Evolutionary conservation across 2,113 vertebrate genomes (phyloP), one percentile per base, ranked within the genome.

Genomic region (Pleuronectes platessa): DNA sequence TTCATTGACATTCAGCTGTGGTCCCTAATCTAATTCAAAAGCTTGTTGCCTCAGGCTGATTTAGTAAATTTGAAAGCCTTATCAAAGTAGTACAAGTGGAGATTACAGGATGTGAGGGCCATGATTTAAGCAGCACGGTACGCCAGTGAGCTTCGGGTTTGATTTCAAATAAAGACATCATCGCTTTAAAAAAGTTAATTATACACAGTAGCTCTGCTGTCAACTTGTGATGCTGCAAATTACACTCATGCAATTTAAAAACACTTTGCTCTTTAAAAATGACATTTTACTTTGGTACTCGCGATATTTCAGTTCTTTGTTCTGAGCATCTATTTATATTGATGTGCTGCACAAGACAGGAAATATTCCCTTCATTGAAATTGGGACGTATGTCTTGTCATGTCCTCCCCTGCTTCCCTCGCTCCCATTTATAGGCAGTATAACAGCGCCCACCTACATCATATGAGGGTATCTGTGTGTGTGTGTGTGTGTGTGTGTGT

Each of bases 361-460:
- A 68, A 66, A 61, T n/a, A 42, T 42, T 76, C 68, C 67, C 79
- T 63, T 60, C 59, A 4, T 72, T 58, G 62, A 88, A 86, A 89
- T 86, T 77, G 66, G 78, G 60, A 74, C 87, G 80, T 88, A 42
- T 88, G 79, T 93, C 88, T 86, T 78, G 73, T 89, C 82, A 61
- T 77, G 74, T 82, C 71, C 74, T 77, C 78, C 85, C 63, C 71
- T 78, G 65, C 78, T 78, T 70, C 66, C 78, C 78, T 68, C 42
- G n/a, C 74, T 81, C 79, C 64, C 74, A 70, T 92, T 91, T 84
- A 88, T 78, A 85, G 78, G 84, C 79, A 85, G 72, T 76, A 79
- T 77, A 86, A 72, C 85, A 91, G 90, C 89, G 93, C 87, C 90
- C 89, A 67, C 83, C 80, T 89, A 79, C 79, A 85, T 90, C 81